Evolutionary conservation across 1,140 invertebrate species (phyloP).

Genomic region (Diplogasteroides magnus): DNA sequence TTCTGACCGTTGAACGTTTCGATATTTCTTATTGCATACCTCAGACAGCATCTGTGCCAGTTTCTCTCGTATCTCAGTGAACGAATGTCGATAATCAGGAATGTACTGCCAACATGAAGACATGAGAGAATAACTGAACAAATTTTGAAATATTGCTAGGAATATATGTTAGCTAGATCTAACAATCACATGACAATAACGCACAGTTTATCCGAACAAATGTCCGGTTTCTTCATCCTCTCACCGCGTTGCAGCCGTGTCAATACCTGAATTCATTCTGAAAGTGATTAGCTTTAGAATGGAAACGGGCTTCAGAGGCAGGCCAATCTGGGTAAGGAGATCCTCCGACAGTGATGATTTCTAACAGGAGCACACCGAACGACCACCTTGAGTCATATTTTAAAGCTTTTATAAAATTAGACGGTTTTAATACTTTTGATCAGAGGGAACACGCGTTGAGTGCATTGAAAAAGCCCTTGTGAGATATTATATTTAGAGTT

Average conservation of each 20-base stretch:
- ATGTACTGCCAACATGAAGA: slow-evolving; percentile 44
- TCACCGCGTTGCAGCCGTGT: slow-evolving; percentile 54
- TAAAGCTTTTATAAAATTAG: slow-evolving; percentile 5
- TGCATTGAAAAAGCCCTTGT: not conserved
- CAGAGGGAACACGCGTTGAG: not conserved
- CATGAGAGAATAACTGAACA: slow-evolving; percentile 51
- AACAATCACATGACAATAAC: no score
- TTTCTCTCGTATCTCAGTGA: slow-evolving; percentile 44
- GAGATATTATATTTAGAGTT: not conserved
- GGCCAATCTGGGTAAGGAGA: slow-evolving; percentile 55
- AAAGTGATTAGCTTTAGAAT: not conserved
- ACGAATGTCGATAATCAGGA: slow-evolving; percentile 39
- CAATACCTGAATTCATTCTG: slow-evolving; percentile 34
- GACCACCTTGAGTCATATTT: slow-evolving; percentile 56
- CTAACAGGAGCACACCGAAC: slow-evolving; percentile 60
- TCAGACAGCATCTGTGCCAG: slow-evolving; percentile 47
- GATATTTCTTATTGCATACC: slow-evolving; percentile 24
- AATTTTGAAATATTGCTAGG: not conserved
- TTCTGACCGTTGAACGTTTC: slow-evolving; percentile 55
- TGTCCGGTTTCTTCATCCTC: slow-evolving; percentile 58
- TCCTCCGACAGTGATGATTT: slow-evolving; percentile 58
- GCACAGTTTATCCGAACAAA: slow-evolving; percentile 59
- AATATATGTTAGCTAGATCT: no score
- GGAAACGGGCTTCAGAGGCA: not conserved
- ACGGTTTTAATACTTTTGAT: no score